Conservation (phyloP, 1,140 invertebrate genomes). For the Brachionus rubens region DNA sequence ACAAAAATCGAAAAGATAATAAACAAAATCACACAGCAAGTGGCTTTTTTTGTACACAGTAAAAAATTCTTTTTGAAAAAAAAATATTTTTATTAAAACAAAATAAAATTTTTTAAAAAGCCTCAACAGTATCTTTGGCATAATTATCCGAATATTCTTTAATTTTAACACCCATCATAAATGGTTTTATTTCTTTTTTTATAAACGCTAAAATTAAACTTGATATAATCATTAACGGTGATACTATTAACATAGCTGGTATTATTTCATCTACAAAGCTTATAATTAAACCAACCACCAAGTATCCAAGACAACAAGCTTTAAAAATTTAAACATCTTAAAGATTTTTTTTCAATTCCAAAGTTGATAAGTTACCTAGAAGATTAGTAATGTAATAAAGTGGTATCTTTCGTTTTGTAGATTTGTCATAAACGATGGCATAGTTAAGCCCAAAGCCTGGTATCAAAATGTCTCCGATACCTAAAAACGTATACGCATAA, state of each 20-base stretch:
- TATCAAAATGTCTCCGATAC: constrained; percentile 67
- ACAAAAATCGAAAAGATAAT: constrained; percentile 7
- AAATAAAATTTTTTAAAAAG: background rate
- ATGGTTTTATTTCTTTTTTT: background rate
- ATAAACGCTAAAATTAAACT: background rate
- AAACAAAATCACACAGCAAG: constrained; percentile 20
- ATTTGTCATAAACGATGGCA: background rate
- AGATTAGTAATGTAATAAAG: constrained; percentile 58
- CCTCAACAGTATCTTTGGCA: background rate
- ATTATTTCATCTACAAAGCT: background rate
- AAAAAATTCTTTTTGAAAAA: too few relatives aligned
- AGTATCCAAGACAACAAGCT: background rate
- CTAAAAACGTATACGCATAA: constrained; percentile 61
- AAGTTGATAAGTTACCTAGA: constrained; percentile 55
- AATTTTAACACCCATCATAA: background rate
- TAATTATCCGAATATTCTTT: background rate
- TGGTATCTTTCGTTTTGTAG: background rate
- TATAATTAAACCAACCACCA: background rate
- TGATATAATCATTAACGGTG: background rate
- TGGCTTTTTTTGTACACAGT: too few relatives aligned
- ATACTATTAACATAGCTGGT: background rate
- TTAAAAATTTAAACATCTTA: too few relatives aligned
- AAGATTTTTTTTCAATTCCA: too few relatives aligned
- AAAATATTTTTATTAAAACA: too few relatives aligned
- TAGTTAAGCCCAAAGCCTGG: constrained; percentile 57